phyloP scores from a whole-genome alignment of 2,113 vertebrate genomes.

The Chlamydotis undulata region DNA sequence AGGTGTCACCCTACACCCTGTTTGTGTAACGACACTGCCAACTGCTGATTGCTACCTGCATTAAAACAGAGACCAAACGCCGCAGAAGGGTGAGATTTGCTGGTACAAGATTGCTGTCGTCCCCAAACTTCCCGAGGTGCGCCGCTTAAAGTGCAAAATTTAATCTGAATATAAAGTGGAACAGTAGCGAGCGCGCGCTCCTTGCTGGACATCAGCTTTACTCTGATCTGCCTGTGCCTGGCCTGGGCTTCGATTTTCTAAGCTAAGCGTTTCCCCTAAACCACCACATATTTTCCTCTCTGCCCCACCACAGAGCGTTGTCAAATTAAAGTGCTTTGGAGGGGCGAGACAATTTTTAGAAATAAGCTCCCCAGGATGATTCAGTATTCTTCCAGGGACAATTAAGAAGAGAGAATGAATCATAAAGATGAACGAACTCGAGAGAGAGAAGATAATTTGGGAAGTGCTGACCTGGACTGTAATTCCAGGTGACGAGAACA shows the following conservation, averaged over 20 bases:
- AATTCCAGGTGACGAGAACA: neutral
- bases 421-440: neutral
- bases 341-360: neutral
- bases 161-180: neutral
- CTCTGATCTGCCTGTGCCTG: neutral
- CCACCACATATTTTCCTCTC: fast-evolving
- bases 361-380: neutral
- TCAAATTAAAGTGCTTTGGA: neutral
- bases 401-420: neutral
- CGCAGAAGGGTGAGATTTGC: neutral
- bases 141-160: neutral
- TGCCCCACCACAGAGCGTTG: neutral
- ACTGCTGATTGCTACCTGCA: neutral
- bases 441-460: neutral
- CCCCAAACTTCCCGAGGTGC: neutral
- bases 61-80: neutral
- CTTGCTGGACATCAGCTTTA: neutral
- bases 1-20: constrained; percentile 46
- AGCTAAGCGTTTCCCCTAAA: neutral
- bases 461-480: neutral
- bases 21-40: constrained; percentile 18
- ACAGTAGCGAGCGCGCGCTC: neutral
- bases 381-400: neutral
- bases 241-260: neutral
- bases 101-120: fast-evolving